Conservation (phyloP, 2,113 vertebrate genomes). For the Apus apus region DNA sequence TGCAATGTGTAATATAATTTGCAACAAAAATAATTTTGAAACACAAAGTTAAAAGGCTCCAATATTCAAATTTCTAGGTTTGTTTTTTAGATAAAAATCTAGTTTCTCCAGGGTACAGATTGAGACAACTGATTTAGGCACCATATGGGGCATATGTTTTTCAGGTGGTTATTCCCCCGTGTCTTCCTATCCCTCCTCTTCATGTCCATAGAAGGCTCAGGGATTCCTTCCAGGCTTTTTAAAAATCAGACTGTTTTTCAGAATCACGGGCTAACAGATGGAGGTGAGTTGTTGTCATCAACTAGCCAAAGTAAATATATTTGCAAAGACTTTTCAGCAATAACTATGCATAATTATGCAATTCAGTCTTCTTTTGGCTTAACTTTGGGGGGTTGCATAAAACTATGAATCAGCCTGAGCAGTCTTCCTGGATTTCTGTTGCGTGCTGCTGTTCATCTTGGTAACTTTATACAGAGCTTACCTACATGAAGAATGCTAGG, state of each 20-base stretch:
- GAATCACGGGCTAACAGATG: conserved; percentile 18
- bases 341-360: not conserved
- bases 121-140: not conserved
- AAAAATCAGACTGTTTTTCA: not conserved
- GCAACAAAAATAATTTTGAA: not conserved
- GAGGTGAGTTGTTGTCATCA: not conserved
- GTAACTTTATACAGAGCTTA: not conserved
- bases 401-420: not conserved
- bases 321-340: not conserved
- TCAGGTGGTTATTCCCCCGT: not conserved
- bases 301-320: not conserved
- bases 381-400: not conserved
- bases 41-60: not conserved
- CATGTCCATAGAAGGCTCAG: not conserved
- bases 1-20: not conserved
- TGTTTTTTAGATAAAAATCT: not conserved
- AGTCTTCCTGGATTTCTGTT: not conserved
- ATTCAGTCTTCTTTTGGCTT: not conserved
- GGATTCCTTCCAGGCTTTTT: conserved; percentile 7
- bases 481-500: fast-evolving
- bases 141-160: not conserved
- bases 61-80: not conserved
- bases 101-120: not conserved
- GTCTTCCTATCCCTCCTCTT: not conserved
- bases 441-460: not conserved